Base-by-base conservation (phyloP, 2,888 invertebrate species). In the Megastigmus dorsalis region DNA sequence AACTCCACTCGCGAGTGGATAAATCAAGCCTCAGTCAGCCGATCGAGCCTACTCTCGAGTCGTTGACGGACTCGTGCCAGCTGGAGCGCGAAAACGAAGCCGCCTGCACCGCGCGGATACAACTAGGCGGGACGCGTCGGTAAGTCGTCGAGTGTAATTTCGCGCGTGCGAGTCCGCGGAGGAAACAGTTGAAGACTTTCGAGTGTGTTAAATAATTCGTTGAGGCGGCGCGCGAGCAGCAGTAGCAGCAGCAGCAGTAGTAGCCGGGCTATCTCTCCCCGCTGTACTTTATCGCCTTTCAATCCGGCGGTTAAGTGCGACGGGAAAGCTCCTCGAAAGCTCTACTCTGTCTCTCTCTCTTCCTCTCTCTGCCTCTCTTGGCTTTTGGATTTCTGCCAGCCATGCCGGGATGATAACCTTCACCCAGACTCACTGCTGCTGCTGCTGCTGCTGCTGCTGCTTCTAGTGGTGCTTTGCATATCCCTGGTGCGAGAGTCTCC, bases 361-460 rank as follows among this genome's bases (percentile, higher is more conserved):
- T n/a, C n/a, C n/a, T n/a, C n/a, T n/a, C n/a, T n/a, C n/a, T n/a
- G n/a, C 57, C 43, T 36, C 54, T 30, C 18, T 30, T 77, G 68
- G 73, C 76, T 68, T 77, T 80, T 85, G 85, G 85, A 84, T 71
- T 76, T 54, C 71, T 80, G 85, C 85, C 85, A 86, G 75, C 52
- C 43, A 23, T 41, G 20, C 15, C 78, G 78, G 83, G 82, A 83
- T 83, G 84, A 83, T 84, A 84, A 83, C 84, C 82, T 85, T 84
- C 83, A 83, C 80, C 79, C 79, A 80, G 70, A 75, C 75, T 74
- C 79, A 73, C 28, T 13, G 33, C 30, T 33, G 10, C 10, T 1
- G 59, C 38, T 38, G 23, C n/a, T n/a, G n/a, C 28, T 13, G 33
- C 30, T 33, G 10, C 10, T 1, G 59, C 38, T 38, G 23, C n/a